phyloP scores from a whole-genome alignment of 2,113 vertebrate genomes.

The Oostethus manadensis region DNA sequence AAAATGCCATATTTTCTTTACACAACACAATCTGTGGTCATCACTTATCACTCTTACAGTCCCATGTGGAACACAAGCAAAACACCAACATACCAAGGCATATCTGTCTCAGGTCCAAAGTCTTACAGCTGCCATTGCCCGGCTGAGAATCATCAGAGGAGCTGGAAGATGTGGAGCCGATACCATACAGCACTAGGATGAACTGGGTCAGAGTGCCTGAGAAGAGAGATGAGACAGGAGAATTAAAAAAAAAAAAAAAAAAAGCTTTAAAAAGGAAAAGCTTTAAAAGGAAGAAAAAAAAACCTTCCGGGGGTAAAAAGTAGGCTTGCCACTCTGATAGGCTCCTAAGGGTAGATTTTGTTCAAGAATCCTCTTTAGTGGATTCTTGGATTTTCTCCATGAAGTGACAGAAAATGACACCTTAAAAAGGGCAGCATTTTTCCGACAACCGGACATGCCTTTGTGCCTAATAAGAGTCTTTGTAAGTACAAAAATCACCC shows the following conservation, averaged over 20 bases:
- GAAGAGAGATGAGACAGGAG: conserved; percentile 15
- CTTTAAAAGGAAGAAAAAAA: not conserved
- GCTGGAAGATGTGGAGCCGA: conserved; percentile 56
- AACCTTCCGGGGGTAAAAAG: conserved; percentile 5
- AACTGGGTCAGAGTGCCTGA: conserved; percentile 93
- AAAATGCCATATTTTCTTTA: conserved; percentile 4
- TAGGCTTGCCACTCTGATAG: conserved; percentile 26
- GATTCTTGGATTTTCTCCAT: conserved; percentile 22
- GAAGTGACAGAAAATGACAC: conserved; percentile 36
- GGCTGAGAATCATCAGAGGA: conserved; percentile 68
- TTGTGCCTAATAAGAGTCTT: conserved; percentile 27
- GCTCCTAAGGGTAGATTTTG: conserved; percentile 15
- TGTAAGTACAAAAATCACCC: conserved; percentile 25
- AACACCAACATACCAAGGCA: conserved; percentile 85
- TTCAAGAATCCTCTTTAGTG: conserved; percentile 23
- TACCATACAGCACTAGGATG: conserved; percentile 87
- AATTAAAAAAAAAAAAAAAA: not conserved
- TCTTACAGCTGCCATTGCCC: conserved; percentile 83
- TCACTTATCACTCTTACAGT: conserved; percentile 16
- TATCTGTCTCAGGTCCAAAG: conserved; percentile 81
- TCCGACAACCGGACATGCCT: conserved; percentile 11
- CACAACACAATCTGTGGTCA: not conserved
- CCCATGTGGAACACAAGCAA: not conserved
- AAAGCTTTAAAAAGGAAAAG: too few species aligned
- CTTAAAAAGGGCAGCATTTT: conserved; percentile 27